Evolutionary conservation across 35 echinoderm and acorn worm genomes (phyloP), one percentile per base, ranked within the genome.

Genomic region (Strongylocentrotus purpuratus): DNA sequence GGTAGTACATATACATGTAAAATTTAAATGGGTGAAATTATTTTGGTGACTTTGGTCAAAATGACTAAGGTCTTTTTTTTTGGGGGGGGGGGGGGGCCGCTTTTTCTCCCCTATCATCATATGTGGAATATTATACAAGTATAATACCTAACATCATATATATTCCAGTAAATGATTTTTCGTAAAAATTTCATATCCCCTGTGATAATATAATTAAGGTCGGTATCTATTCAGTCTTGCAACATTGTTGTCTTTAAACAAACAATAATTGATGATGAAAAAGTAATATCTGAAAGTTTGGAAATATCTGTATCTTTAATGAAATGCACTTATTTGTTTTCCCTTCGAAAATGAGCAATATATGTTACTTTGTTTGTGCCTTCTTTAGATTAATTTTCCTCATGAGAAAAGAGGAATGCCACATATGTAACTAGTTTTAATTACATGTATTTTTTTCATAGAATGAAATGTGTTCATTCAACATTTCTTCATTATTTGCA

Each of bases 351-450:
- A 78, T 78, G n/a, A 78, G 87, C 87, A 89, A 89, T 89, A 89
- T 89, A 6, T 89, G 33, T 31, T 86, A 31, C 9, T 89, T 33
- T 89, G 87, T 89, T 33, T 45, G 87, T 89, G 87, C 87, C 87
- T 89, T 89, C 33, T 89, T 89, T 33, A 46, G 20, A 45, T 89
- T 25, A 22, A 45, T 32, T 45, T 35, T 89, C 45, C 45, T 89
- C 20, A 33, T 32, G 4, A 31, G 11, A 89, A 89, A 46, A 89
- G 87, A 89, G 45, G 9, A 78, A 28, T 78, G 65, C 65, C 65
- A 78, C 65, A 25, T 22, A 28, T 78, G 65, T 78, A 78, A 78
- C 65, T 78, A 78, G 28, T 78, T 28, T 22, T 28, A 78, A 78
- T 28, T 78, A n/a, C 20, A 28, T 78, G 28, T 78, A n/a, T 78